phyloP scores from a whole-genome alignment of 2,888 invertebrate genomes.

The Drosophila melanosoma region DNA sequence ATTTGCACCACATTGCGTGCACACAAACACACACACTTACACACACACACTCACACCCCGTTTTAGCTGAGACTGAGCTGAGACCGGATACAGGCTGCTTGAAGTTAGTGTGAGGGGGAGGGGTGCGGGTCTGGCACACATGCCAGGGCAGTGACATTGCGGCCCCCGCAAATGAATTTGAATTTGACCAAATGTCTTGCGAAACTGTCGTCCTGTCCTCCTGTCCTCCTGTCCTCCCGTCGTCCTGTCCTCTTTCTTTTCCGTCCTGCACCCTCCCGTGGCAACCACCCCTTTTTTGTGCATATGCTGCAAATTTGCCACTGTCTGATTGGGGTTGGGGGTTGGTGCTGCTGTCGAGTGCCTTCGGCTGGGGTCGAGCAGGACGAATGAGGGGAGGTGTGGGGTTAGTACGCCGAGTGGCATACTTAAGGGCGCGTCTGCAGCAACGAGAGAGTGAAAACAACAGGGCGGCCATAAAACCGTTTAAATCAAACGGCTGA shows the following conservation, averaged over 20 bases:
- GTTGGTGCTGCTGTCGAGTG: constrained; percentile 21
- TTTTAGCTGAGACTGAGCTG: constrained; percentile 16
- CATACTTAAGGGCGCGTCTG: constrained; percentile 80
- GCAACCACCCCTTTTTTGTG: constrained; percentile 54
- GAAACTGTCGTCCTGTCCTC: constrained; percentile 60
- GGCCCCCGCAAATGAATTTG: constrained; percentile 65
- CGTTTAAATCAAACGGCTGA: constrained; percentile 82
- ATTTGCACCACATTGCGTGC: constrained; percentile 78
- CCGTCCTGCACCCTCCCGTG: constrained; percentile 9
- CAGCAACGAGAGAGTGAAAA: constrained; percentile 58
- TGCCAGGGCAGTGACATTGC: constrained; percentile 52
- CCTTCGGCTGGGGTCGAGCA: not conserved
- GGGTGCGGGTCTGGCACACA: constrained; percentile 36
- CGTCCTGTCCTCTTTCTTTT: constrained; percentile 32
- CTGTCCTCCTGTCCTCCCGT: constrained; percentile 58
- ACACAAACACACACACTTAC: constrained; percentile 38
- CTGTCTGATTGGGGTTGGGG: constrained; percentile 33
- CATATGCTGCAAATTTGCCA: constrained; percentile 82
- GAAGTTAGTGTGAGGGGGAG: not conserved
- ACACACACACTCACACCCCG: constrained; percentile 40
- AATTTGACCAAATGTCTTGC: constrained; percentile 82
- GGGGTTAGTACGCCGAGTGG: constrained; percentile 54
- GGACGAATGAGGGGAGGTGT: not conserved
- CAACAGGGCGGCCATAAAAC: constrained; percentile 81
- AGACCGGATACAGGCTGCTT: constrained; percentile 2